phyloP scores from a whole-genome alignment of 2,113 vertebrate genomes.

The Martes martes region DNA sequence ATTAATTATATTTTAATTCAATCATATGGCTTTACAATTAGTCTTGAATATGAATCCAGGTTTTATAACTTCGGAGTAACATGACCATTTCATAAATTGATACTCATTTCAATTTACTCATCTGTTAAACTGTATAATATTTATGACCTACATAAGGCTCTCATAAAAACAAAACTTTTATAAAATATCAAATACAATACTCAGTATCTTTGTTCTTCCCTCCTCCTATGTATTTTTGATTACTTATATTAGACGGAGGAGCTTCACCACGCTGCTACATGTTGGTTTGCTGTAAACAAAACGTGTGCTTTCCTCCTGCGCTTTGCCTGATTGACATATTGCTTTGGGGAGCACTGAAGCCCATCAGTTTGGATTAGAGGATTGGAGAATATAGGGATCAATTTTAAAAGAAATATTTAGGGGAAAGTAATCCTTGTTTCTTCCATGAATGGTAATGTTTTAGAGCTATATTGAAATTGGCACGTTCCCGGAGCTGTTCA shows the following conservation, averaged over 20 bases:
- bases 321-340: not conserved
- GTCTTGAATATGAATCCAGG: not conserved
- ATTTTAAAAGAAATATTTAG: conserved; percentile 32
- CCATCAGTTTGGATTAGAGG: not conserved
- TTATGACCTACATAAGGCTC: not conserved
- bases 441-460: not conserved
- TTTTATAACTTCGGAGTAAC: not conserved
- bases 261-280: not conserved
- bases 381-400: not conserved
- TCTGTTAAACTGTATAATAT: not conserved
- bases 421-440: conserved; percentile 5
- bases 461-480: not conserved
- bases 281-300: not conserved
- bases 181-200: not conserved
- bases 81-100: not conserved
- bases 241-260: not conserved
- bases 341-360: not conserved
- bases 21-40: not conserved
- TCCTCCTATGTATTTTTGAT: not conserved
- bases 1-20: not conserved
- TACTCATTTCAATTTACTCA: not conserved
- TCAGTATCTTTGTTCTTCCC: not conserved
- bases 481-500: not conserved
- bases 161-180: not conserved
- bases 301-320: accelerated